Evolutionary conservation across 2,797 vertebrate genomes (phyloP).

Genomic region (Rhinichthys osculus): DNA sequence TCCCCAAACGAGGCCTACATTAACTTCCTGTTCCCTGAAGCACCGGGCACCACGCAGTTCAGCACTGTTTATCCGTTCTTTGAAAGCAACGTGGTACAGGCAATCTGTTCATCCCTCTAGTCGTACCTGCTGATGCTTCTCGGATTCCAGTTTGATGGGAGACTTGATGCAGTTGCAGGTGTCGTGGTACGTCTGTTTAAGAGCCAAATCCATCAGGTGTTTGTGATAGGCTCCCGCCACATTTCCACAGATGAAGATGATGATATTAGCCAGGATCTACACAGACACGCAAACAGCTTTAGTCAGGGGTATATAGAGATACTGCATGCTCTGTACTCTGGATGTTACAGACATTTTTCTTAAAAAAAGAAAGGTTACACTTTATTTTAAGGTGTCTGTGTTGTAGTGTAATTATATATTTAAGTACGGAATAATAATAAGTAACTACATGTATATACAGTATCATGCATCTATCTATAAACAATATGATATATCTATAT

Average conservation of each 20-base stretch:
- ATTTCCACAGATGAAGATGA: constrained; percentile 97
- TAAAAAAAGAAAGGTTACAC: not conserved
- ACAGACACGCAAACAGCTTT: constrained; percentile 36
- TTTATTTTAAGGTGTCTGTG: not conserved
- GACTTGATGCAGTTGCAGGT: constrained; percentile 99
- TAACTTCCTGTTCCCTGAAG: constrained; percentile 7
- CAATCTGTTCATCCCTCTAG: not conserved
- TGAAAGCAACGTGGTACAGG: not conserved
- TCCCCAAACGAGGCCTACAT: constrained; percentile 4
- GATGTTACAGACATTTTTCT: not conserved
- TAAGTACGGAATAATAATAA: no score
- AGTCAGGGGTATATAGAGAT: not conserved
- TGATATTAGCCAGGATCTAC: constrained; percentile 94
- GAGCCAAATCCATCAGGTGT: constrained; percentile 94
- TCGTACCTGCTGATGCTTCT: constrained; percentile 95
- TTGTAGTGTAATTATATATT: not conserved
- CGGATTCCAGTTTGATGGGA: constrained; percentile 96
- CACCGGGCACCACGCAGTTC: not conserved
- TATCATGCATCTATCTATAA: no score
- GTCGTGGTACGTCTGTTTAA: constrained; percentile 96
- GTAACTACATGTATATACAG: no score
- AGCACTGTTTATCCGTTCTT: not conserved
- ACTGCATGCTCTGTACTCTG: not conserved
- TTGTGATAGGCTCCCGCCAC: constrained; percentile 97
- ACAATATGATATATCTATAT: no score